Base-by-base conservation (phyloP, 2,113 vertebrate genomes). In the Lepus americanus region DNA sequence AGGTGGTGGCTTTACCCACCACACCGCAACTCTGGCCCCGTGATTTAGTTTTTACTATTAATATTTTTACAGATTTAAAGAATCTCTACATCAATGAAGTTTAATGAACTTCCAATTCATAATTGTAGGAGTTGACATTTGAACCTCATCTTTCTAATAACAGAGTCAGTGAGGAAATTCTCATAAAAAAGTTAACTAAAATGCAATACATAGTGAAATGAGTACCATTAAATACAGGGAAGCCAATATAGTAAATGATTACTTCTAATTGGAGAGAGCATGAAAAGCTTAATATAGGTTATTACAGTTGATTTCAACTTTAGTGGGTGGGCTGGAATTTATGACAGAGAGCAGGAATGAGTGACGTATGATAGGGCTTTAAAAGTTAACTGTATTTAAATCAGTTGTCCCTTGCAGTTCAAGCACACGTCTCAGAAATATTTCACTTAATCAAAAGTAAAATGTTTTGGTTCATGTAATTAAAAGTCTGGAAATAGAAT, bases 11-110 rank as follows among this genome's bases (percentile, higher is more conserved):
- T 44, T 44, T 44, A 44, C 44, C 44, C 44, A 44, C 44, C 44
- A 44, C 44, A 44, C 6, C 44, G 6, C 44, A 44, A 44, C 44
- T 5, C 44, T 44, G 44, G 44, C 5, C 44, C 44, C 44, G 44
- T 44, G 44, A 67, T 70, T 87, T 92, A 49, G 11, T 55, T 87
- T 90, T 96, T 67, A 89, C 63, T 49, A 66, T 90, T 33, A 79
- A 4, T 77, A 61, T 44, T 70, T 83, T 94, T 80, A 39, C 3
- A 79, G 27, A 82, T 66, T 53, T 44, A 61, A 64, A 73, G 31
- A 82, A 78, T 4, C 5, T 53, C 13, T 53, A 87, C 36, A 27
- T 67, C 27, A 63, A 55, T 72, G 36, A 67, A 31, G 12, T 61
- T 89, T 74, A 94, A 84, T 79, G 16, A 86, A 70, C 55, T 64